phyloP scores from a whole-genome alignment of 92 coral and sea anemone genomes.

The Phenganax stokvisi region DNA sequence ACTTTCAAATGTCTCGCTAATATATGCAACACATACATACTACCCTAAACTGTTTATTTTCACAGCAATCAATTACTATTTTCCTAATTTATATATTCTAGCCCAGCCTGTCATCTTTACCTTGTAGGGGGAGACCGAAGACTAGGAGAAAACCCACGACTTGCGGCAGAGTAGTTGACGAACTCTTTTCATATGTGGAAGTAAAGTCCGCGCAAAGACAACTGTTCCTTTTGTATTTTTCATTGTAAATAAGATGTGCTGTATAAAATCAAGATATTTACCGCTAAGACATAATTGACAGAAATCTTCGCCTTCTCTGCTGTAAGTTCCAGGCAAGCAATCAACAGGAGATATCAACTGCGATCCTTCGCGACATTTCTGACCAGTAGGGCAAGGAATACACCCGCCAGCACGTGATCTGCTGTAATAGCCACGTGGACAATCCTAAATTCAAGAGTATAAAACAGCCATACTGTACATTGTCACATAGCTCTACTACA shows the following conservation, averaged over 20 bases:
- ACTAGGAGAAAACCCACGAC: too few relatives aligned
- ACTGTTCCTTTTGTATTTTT: not conserved
- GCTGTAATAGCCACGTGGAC: conserved; percentile 86
- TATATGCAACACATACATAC: too few relatives aligned
- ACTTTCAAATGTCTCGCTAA: too few relatives aligned
- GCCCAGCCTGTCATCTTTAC: too few relatives aligned
- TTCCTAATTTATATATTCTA: too few relatives aligned
- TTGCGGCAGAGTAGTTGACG: too few relatives aligned
- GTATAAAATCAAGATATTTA: not conserved
- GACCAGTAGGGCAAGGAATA: conserved; percentile 77
- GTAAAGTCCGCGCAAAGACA: not conserved
- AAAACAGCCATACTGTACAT: not conserved
- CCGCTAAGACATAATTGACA: conserved; percentile 82
- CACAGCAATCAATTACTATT: too few relatives aligned
- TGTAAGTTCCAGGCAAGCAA: conserved; percentile 77
- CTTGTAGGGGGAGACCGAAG: too few relatives aligned
- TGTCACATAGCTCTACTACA: too few relatives aligned
- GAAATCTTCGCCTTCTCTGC: conserved; percentile 78
- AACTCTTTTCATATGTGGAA: too few relatives aligned
- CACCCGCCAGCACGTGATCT: conserved; percentile 71
- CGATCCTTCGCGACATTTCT: conserved; percentile 73
- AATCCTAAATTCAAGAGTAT: conserved; percentile 52
- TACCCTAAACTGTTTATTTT: too few relatives aligned
- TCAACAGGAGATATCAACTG: conserved; percentile 61
- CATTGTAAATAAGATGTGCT: too few relatives aligned